These are phyloP conservation scores for Ptiloglossa arizonensis DNA, from an alignment of 1,140 invertebrate genomes.

Conservation along the genomic window DNA sequence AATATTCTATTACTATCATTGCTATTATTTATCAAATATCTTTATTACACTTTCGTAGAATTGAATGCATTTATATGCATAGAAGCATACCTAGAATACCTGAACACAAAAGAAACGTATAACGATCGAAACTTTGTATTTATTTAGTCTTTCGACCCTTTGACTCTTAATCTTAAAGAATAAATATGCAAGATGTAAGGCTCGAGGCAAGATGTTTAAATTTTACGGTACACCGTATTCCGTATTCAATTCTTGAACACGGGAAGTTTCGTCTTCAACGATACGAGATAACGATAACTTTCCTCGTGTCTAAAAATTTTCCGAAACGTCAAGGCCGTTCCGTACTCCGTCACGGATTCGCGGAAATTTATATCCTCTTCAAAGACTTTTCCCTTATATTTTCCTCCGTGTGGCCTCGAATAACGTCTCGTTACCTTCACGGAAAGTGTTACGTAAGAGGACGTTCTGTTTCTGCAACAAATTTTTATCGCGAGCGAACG, in stretches of 20 bases:
- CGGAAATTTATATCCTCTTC: constrained; percentile 18
- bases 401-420: background rate
- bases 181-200: no score
- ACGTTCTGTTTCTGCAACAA: background rate
- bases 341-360: background rate
- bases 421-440: constrained; percentile 21
- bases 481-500: constrained; percentile 5
- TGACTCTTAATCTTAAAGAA: no score
- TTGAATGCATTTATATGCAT: no score
- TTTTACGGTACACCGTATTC: no score
- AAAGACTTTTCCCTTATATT: background rate
- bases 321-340: constrained; percentile 1
- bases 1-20: no score
- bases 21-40: no score
- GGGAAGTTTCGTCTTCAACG: background rate
- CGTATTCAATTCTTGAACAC: background rate
- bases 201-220: no score
- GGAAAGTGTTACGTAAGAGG: constrained; percentile 1
- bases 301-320: constrained; percentile 1
- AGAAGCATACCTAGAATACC: no score
- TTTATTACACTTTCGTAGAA: no score
- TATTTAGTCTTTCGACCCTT: no score
- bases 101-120: no score
- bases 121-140: no score
- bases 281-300: background rate